A percentile compares a stretch with the other conserved stretches of the same genome.
These are phyloP conservation scores for Caenorhabditis sulstoni DNA, from an alignment of 2,888 invertebrate genomes.

Conservation along the genomic window DNA sequence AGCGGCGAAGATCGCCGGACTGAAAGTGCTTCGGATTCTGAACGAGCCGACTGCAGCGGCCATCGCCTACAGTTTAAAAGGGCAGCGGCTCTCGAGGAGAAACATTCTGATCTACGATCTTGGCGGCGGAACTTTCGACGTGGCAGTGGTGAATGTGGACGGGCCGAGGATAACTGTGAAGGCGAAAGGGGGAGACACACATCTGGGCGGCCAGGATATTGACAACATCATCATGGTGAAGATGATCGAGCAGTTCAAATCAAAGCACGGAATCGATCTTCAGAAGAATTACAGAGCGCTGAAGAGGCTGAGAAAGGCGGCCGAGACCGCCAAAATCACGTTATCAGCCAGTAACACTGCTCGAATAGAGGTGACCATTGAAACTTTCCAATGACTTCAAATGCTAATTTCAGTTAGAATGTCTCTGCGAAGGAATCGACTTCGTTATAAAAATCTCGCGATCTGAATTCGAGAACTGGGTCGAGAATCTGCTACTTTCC, in stretches of 20 bases:
- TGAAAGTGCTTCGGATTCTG: conserved; percentile 53
- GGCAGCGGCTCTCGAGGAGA: conserved; percentile 45
- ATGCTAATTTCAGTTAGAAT: conserved; percentile 89
- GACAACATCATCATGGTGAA: conserved; percentile 57
- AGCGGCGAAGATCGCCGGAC: conserved; percentile 46
- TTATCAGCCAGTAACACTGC: conserved; percentile 82
- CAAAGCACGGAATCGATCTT: conserved; percentile 86
- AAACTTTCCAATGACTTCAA: not conserved
- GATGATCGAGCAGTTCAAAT: conserved; percentile 45
- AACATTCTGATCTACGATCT: conserved; percentile 60
- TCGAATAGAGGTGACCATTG: conserved; percentile 81
- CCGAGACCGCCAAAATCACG: conserved; percentile 85
- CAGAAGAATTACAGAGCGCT: conserved; percentile 91
- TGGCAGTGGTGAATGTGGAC: conserved; percentile 61
- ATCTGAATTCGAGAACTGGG: conserved; percentile 90
- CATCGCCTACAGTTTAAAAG: conserved; percentile 54
- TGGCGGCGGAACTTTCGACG: conserved; percentile 61
- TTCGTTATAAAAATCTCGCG: conserved; percentile 95
- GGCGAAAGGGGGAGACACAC: conserved; percentile 60
- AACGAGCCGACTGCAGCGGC: conserved; percentile 61
- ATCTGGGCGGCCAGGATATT: conserved; percentile 61
- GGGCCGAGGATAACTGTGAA: conserved; percentile 56
- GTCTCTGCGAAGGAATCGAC: conserved; percentile 94
- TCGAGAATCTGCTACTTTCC: conserved; percentile 47
- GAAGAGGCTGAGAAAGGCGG: conserved; percentile 92